These are phyloP conservation scores for Aphaenogaster rudis DNA, from an alignment of 1,140 invertebrate species.

Conservation along the genomic window DNA sequence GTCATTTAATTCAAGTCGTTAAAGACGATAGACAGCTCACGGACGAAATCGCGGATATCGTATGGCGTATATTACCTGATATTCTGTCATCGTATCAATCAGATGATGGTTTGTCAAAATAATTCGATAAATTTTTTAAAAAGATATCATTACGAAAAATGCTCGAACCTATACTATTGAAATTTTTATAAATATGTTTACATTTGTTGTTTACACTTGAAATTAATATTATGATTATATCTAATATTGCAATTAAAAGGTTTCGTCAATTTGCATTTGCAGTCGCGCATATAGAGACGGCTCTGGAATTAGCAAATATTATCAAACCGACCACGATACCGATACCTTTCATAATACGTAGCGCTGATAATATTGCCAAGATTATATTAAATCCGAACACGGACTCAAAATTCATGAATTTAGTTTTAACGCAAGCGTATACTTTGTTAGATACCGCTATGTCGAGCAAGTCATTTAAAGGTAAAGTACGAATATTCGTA, in stretches of 20 bases:
- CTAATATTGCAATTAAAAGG: neutral
- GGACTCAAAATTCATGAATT: constrained; percentile 54
- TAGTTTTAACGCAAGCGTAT: constrained; percentile 63
- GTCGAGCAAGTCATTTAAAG: constrained; percentile 35
- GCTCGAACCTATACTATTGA: neutral
- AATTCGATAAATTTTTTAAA: neutral
- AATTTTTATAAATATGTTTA: constrained; percentile 3
- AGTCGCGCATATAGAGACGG: constrained; percentile 66
- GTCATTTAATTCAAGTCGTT: constrained; percentile 39
- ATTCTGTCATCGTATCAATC: constrained; percentile 55
- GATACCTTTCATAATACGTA: constrained; percentile 38
- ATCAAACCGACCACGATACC: constrained; percentile 39
- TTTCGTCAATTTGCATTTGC: neutral
- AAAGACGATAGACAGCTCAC: constrained; percentile 22
- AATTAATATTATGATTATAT: neutral
- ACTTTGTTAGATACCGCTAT: constrained; percentile 53
- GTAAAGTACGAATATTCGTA: neutral
- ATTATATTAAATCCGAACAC: constrained; percentile 57
- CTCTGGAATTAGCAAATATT: constrained; percentile 68
- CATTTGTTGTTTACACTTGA: neutral
- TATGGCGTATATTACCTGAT: constrained; percentile 70
- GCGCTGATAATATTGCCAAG: constrained; percentile 49
- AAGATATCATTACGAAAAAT: neutral
- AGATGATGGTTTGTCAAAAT: constrained; percentile 41
- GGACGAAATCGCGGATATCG: constrained; percentile 57